These are phyloP conservation scores for Nomada ruficornis DNA, from an alignment of 2,888 invertebrate species.

Conservation along the genomic window DNA sequence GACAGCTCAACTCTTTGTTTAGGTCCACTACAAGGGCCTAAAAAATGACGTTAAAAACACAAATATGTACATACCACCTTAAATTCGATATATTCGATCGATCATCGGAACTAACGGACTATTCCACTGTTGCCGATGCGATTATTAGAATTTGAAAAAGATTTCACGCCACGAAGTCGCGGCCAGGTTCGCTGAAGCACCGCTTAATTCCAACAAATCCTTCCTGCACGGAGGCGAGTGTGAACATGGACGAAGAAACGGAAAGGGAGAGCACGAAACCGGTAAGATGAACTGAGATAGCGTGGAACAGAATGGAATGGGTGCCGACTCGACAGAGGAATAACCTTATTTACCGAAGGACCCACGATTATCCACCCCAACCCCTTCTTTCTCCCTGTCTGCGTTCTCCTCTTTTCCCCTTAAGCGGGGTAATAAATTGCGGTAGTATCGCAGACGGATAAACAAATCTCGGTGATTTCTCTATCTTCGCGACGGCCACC, in stretches of 20 bases:
- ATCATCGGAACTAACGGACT: neutral
- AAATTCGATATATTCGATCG: no score
- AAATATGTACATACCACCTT: no score
- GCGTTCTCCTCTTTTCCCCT: slow-evolving; percentile 6
- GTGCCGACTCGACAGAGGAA: slow-evolving; percentile 55
- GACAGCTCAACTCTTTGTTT: no score
- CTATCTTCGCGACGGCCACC: neutral
- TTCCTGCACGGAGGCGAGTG: slow-evolving; percentile 38
- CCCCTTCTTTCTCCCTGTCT: neutral
- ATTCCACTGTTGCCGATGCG: slow-evolving; percentile 5
- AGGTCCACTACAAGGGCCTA: no score
- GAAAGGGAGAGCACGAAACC: slow-evolving; percentile 47
- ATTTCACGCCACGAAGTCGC: slow-evolving; percentile 25
- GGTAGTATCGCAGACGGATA: slow-evolving; percentile 50
- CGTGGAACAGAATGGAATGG: slow-evolving; percentile 45
- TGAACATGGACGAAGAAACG: slow-evolving; percentile 60
- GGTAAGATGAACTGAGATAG: slow-evolving; percentile 55
- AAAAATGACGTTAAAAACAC: no score
- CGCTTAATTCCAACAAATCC: slow-evolving; percentile 61
- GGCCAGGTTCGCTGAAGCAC: slow-evolving; percentile 33
- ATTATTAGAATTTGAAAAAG: slow-evolving; percentile 49
- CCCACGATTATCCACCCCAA: slow-evolving; percentile 54
- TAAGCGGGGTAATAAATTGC: slow-evolving; percentile 56
- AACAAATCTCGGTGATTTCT: slow-evolving; percentile 59
- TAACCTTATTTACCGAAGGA: slow-evolving; percentile 67